A percentile compares a stretch with the other conserved stretches of the same genome.
These are phyloP conservation scores for Acanthosepion esculentum DNA, from an alignment of 2,888 invertebrate species.

Conservation along the genomic window DNA sequence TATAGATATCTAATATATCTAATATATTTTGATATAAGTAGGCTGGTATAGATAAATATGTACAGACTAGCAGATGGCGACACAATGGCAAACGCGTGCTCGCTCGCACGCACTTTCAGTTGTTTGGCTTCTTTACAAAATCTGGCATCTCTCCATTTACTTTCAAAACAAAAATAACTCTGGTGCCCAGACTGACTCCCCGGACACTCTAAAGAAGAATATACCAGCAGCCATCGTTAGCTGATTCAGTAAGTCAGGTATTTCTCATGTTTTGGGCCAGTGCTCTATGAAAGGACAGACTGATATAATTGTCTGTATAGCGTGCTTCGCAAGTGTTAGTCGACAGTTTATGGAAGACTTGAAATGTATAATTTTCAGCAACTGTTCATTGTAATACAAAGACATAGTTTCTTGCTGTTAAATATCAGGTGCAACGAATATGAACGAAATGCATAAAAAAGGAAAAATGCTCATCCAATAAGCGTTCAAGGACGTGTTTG, in stretches of 20 bases:
- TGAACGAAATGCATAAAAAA: too few relatives aligned
- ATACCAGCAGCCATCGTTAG: neutral
- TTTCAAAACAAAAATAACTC: neutral
- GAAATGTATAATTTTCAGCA: neutral
- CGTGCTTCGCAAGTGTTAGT: neutral
- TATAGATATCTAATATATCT: too few relatives aligned
- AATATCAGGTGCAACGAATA: too few relatives aligned
- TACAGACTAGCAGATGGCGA: too few relatives aligned
- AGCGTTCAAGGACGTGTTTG: too few relatives aligned
- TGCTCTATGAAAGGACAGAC: neutral
- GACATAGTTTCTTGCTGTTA: too few relatives aligned
- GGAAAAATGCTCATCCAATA: too few relatives aligned
- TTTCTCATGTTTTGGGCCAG: neutral
- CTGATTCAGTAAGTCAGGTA: conserved; percentile 33
- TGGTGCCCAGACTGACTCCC: neutral
- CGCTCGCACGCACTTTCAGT: neutral
- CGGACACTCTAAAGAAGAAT: neutral
- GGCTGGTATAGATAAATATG: too few relatives aligned
- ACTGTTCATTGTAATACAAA: neutral
- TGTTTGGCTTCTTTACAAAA: neutral
- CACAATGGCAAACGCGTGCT: too few relatives aligned
- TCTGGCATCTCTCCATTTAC: neutral
- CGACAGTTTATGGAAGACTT: neutral
- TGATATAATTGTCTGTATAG: neutral
- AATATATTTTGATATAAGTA: too few relatives aligned